These are phyloP conservation scores for Cygnus buccinator DNA, from an alignment of 2,113 vertebrate genomes.

Conservation along the genomic window DNA sequence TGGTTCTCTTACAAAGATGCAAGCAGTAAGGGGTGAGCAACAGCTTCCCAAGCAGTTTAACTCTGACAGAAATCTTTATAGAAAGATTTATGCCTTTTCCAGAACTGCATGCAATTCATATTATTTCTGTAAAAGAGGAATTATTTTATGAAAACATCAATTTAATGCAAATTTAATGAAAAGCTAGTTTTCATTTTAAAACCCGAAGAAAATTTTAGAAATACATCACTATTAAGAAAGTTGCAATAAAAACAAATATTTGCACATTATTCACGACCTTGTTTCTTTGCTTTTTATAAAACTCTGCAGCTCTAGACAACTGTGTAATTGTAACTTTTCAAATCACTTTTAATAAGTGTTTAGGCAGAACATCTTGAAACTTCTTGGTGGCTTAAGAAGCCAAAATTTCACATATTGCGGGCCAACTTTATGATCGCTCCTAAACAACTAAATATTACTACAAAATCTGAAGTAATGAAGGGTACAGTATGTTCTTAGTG, in stretches of 20 bases:
- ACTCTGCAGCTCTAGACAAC: neutral
- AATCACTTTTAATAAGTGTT: neutral
- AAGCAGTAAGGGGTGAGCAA: neutral
- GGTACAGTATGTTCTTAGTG: neutral
- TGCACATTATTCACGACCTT: neutral
- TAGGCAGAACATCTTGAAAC: neutral
- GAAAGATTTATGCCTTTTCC: neutral
- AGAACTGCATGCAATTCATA: rapidly evolving
- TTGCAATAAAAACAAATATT: neutral
- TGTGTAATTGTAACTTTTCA: neutral
- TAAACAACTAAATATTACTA: neutral
- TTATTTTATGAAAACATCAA: neutral
- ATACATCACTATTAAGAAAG: neutral
- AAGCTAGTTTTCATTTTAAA: neutral
- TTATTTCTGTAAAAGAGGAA: neutral
- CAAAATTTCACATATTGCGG: neutral
- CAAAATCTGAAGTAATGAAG: neutral
- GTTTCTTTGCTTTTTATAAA: neutral
- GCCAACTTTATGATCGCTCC: neutral
- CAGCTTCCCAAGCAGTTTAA: neutral
- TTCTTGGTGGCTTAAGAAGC: neutral
- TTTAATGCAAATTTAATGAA: neutral
- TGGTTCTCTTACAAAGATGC: neutral
- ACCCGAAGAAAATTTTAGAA: neutral
- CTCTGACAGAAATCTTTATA: too few species aligned